Evolutionary conservation across 1,140 invertebrate genomes (phyloP), one percentile per base, ranked within the genome.

Genomic region (Potamilus streckersoni): DNA sequence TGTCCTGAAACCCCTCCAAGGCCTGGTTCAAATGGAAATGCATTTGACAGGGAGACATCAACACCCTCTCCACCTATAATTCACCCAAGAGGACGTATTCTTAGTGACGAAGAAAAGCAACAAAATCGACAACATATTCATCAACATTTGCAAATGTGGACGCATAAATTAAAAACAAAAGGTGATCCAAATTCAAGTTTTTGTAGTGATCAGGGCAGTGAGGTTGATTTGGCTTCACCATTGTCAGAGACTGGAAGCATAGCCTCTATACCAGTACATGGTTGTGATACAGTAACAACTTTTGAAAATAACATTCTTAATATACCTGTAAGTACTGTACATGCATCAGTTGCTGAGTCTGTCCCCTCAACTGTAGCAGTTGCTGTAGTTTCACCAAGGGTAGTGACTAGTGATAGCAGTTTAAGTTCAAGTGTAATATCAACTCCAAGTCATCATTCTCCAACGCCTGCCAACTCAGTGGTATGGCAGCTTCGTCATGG

Each of bases 121-220:
- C 84, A 86, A 59, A 87, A 87, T 71, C 64, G 85, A 63, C 83
- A 87, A 73, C 83, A 84, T 63, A 88, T 87, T 63, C 83, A 82
- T 69, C 85, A 87, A 69, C 84, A 88, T 62, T 77, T 88, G 61
- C 85, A 88, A 75, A 71, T 82, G 71, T 88, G 87, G 87, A 84
- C 83, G 20, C 83, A 85, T 69, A 80, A 81, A 69, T 75, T 81
- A 64, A 86, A 80, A 73, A 75, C 82, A 20, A 82, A 82, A 76
- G 73, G 68, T 74, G 78, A 79, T 73, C 80, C 79, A 68, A 81
- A 79, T 69, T 74, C 73, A 12, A 79, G 73, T 69, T 74, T 70
- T 73, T 69, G 73, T 55, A 79, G 74, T 76, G 69, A 73, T 49
- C 66, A 76, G 58, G 73, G 27, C 2, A 68, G 62, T 17, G 49